A percentile compares a stretch with the other conserved stretches of the same genome.
phyloP scores from a whole-genome alignment of 2,113 vertebrate species.

The Guaruba guarouba region DNA sequence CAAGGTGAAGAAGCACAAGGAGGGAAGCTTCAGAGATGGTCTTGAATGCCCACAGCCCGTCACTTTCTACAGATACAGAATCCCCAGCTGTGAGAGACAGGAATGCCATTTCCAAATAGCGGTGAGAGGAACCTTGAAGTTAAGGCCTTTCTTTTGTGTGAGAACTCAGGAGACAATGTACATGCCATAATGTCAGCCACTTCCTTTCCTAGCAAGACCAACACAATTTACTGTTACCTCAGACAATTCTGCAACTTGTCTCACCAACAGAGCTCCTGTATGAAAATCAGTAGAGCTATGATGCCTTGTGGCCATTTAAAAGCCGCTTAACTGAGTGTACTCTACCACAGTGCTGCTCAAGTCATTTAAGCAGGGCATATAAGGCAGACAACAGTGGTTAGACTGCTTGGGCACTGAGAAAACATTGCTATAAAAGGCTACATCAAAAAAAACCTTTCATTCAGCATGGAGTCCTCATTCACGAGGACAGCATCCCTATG shows the following conservation, averaged over 20 bases:
- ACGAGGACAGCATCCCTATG: background rate
- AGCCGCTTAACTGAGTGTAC: background rate
- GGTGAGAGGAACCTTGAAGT: background rate
- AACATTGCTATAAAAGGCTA: background rate
- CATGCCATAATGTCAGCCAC: too few relatives aligned
- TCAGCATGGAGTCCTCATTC: too few relatives aligned
- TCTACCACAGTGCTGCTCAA: background rate
- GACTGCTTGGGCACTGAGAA: background rate
- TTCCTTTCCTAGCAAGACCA: background rate
- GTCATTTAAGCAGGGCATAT: background rate
- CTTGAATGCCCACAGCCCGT: background rate
- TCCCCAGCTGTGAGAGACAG: background rate
- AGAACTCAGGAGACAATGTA: background rate
- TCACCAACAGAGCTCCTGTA: fast-evolving
- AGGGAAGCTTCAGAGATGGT: background rate
- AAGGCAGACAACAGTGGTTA: background rate
- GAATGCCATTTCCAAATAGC: background rate
- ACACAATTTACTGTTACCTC: background rate
- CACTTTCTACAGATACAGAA: background rate
- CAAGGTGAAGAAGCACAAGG: background rate
- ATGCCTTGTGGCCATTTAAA: background rate
- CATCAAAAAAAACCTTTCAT: background rate
- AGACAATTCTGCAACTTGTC: background rate
- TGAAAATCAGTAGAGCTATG: background rate
- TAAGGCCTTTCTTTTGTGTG: background rate